Evolutionary conservation across 1,140 invertebrate species (phyloP), one percentile per base, ranked within the genome.

Genomic region (Phenacoccus solenopsis): DNA sequence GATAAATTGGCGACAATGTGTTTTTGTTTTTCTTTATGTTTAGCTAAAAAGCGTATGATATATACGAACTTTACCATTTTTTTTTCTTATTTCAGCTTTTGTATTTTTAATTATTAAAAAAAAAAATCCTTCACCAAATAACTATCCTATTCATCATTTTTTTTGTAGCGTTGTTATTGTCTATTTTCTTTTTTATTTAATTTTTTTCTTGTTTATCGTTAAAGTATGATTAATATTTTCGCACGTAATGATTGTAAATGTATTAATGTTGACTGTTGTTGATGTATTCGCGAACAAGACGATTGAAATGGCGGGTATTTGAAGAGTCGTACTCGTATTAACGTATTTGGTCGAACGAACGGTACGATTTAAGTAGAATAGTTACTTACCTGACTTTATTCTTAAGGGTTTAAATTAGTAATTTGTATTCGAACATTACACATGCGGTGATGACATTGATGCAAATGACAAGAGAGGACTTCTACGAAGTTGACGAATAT

Each of bases 121-220:
- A 10, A 38, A 10, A 38, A 38, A 64, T 27, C 25, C 59, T 64
- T 64, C 59, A 64, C 59, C 59, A 64, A 64, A 64, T 64, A 64
- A 64, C 22, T 64, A 64, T 25, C 59, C 38, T 49, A 49, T 49
- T 49, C 38, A 49, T 49, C 13, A 9, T 49, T 5, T 49, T 49
- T 49, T 49, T 49, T 49, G 5, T 49, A n/a, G 5, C 5, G 16
- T n/a, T 9, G 38, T 49, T 49, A 49, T 49, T 49, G 38, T 49
- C 12, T 49, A n/a, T 49, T 4, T 49, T 49, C 20, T 49, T 49
- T 49, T 49, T 10, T 49, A 49, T n/a, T 49, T 49, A n/a, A n/a
- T n/a, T n/a, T n/a, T n/a, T n/a, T n/a, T n/a, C 38, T 4, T 49
- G 38, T 49, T 49, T 49, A 49, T n/a, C 3, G 20, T 49, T 32